Base-by-base conservation (phyloP, 30 jellyfish, hydroid and myxozoan genomes). In the Hydra vulgaris region DNA sequence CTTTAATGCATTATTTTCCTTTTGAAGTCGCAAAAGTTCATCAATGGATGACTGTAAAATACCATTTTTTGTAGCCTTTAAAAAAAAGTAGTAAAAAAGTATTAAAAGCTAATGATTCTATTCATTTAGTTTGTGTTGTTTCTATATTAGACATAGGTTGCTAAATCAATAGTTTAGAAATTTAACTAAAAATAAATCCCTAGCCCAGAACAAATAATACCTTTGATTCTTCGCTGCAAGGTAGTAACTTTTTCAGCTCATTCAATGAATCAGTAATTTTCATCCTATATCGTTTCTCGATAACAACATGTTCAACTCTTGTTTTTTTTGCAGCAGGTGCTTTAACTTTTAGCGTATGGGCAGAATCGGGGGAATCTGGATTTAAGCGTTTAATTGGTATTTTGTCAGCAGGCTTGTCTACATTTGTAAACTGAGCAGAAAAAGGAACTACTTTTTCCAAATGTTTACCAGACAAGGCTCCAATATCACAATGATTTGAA, bases 251-350 rank as follows among this genome's bases (percentile, higher is more conserved):
- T 70, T 80, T 80, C 0, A 80, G 27, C 27, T 80, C 87, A 70
- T 80, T 80, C 83, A 80, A 80, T 15, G 87, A 80, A n/a, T 80
- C 87, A 3, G 85, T 80, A 79, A 80, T 80, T 55, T 80, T 80
- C 85, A 70, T 80, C 12, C 87, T 55, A 22, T 80, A 80, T 80
- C 87, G 71, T 61, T 80, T 80, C 72, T 80, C 87, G 23, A 80
- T 80, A 0, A 80, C 81, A 27, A 80, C 87, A 53, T 80, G 87
- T 25, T 80, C 87, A 8, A 80, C 87, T 7, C 87, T 21, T 66
- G 87, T n/a, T 25, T 66, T 21, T 19, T 80, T 80, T 23, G 87
- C 71, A 16, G 19, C 81, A 26, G 83, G 27, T 0, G 22, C 70
- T 61, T 70, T 80, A 0, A 74, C 27, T 53, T 61, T 78, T n/a